Evolutionary conservation across 2,113 vertebrate genomes (phyloP).

Genomic region (Lonchura striata): DNA sequence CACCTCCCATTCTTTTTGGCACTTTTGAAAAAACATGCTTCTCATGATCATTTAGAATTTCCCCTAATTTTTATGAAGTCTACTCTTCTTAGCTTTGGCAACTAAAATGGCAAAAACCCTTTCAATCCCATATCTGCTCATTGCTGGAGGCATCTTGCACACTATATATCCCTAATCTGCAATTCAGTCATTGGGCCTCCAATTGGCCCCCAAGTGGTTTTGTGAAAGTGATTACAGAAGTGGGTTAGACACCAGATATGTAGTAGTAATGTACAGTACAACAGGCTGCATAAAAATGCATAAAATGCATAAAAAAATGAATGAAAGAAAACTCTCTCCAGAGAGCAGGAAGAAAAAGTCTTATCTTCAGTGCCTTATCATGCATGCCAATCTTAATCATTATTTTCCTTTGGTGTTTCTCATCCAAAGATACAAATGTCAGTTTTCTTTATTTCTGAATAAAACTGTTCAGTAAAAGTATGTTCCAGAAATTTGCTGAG

Average conservation of each 20-base stretch:
- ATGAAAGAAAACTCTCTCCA: neutral
- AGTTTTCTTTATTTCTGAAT: slow-evolving; percentile 37
- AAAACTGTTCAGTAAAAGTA: neutral
- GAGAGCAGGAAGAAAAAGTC: neutral
- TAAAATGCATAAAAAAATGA: slow-evolving; percentile 27
- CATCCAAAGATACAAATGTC: neutral
- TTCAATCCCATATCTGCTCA: slow-evolving; percentile 45
- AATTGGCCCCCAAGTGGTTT: neutral
- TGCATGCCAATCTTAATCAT: neutral
- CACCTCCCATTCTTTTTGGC: neutral
- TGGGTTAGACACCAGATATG: slow-evolving; percentile 31
- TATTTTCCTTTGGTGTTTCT: slow-evolving; percentile 11
- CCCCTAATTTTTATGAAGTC: slow-evolving; percentile 47
- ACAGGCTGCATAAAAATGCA: slow-evolving; percentile 29
- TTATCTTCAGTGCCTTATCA: neutral
- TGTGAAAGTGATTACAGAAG: slow-evolving; percentile 31
- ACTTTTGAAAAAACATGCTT: slow-evolving; percentile 50
- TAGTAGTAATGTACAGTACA: slow-evolving; percentile 34
- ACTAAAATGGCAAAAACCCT: slow-evolving; percentile 51
- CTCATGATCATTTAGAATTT: slow-evolving; percentile 35
- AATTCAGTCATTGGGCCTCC: slow-evolving; percentile 10
- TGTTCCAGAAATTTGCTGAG: slow-evolving; percentile 10
- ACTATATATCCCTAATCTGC: slow-evolving; percentile 22
- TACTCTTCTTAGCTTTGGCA: slow-evolving; percentile 30
- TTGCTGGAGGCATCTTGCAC: neutral